Base-by-base conservation (phyloP, 2,888 invertebrate genomes). In the Urechis unicinctus region DNA sequence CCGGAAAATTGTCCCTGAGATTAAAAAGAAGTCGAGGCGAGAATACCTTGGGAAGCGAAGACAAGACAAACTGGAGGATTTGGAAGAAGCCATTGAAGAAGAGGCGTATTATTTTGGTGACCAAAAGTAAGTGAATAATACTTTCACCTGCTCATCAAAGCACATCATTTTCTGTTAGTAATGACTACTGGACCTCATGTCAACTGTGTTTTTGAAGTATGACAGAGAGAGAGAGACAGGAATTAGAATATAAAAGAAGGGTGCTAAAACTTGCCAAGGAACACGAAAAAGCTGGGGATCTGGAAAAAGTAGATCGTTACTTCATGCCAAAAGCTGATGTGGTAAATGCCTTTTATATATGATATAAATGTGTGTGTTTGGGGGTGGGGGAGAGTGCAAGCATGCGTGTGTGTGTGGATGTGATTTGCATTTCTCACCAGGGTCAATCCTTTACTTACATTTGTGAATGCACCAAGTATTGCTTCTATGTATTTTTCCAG, bases 11-110 rank as follows among this genome's bases (percentile, higher is more conserved):
- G 80, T 98, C 51, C 93, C 94, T 0, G 88, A 89, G 70, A 78
- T 98, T 26, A 83, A 98, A 36, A 82, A 93, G 22, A 89, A 94
- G 73, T 96, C 97, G 0, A 84, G 98, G 28, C 82, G 95, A 48
- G 89, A 91, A 70, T 98, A 99, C 78, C 82, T 99, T 66, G 89
- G 90, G 73, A 98, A 97, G 78, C 84, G 98, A 47, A 94, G 95
- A 78, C 91, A 89, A 56, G 97, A 98, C 73, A 98, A 98, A 81
- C 85, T 97, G 36, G 85, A 88, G 9, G 96, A 98, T 76, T 80
- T 99, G 51, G 96, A 96, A 79, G 90, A 88, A 4, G 94, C 95
- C 72, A 90, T 99, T 57, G 81, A 86, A 48, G 98, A 99, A 78
- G 98, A 98, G 81, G 94, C 96, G 78, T 92, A 90, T 74, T 83